Conservation (phyloP, 37 sponge, comb jelly and placozoan species). For the Cliona cf. orientalis region DNA sequence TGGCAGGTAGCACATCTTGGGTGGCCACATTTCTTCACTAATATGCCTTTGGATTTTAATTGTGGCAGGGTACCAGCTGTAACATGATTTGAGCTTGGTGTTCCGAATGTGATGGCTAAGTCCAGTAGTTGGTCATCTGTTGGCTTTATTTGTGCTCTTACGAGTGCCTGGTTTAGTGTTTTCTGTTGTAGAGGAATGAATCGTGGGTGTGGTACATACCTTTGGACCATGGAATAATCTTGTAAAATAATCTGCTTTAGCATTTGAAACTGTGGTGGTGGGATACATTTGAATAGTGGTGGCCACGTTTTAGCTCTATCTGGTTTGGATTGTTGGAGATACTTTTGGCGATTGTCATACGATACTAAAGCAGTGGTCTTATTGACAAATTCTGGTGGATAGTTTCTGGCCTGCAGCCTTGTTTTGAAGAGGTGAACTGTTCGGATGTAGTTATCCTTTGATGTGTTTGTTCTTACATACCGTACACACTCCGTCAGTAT, state of each 20-base stretch:
- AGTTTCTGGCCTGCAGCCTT: slow-evolving; percentile 14
- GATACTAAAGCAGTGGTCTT: neutral
- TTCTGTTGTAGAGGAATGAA: slow-evolving; percentile 8
- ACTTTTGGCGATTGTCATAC: neutral
- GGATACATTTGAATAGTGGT: slow-evolving; percentile 30
- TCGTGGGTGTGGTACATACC: neutral
- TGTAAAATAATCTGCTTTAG: slow-evolving; percentile 18
- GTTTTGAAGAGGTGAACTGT: neutral
- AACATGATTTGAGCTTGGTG: neutral
- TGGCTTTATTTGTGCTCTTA: neutral
- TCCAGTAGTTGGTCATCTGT: slow-evolving; percentile 20
- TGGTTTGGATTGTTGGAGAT: neutral
- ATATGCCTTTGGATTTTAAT: neutral
- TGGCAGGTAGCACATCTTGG: slow-evolving; percentile 32
- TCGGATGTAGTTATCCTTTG: neutral
- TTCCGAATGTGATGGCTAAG: neutral
- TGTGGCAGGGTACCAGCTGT: neutral
- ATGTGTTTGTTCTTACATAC: slow-evolving; percentile 28
- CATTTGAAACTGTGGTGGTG: slow-evolving; percentile 24
- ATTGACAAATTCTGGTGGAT: slow-evolving; percentile 10
- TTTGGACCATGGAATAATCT: neutral
- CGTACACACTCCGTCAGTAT: slow-evolving; percentile 28
- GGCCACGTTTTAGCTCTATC: neutral
- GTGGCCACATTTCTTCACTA: neutral
- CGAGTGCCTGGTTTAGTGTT: neutral